These are phyloP conservation scores for Aporrectodea caliginosa DNA, from an alignment of 1,140 invertebrate species.

Conservation along the genomic window DNA sequence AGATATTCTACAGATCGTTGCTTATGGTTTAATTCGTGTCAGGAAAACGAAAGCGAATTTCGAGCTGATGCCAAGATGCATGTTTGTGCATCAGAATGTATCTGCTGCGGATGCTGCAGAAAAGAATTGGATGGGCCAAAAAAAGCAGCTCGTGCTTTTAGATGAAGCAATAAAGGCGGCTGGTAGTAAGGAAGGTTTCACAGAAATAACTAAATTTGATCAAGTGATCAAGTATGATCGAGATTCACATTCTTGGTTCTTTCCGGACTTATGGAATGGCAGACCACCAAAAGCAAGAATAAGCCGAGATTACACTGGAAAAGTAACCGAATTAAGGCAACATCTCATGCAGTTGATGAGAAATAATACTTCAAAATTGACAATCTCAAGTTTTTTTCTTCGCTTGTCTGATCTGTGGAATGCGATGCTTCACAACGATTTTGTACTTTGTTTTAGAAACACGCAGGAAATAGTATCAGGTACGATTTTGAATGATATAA, in stretches of 20 bases:
- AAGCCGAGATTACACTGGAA: slow-evolving; percentile 11
- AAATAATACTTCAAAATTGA: too few relatives aligned
- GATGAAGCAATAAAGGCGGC: slow-evolving; percentile 5
- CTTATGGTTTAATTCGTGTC: background rate
- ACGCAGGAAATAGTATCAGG: too few relatives aligned
- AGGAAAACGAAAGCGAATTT: background rate
- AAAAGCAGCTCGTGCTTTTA: background rate
- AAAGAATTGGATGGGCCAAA: background rate
- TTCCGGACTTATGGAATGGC: slow-evolving; percentile 13
- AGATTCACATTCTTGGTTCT: background rate
- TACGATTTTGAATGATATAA: too few relatives aligned
- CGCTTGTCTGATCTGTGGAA: too few relatives aligned
- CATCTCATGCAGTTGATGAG: too few relatives aligned
- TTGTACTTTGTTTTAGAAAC: too few relatives aligned
- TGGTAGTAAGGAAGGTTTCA: background rate
- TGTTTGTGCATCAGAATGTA: slow-evolving; percentile 21
- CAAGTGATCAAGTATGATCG: slow-evolving; percentile 10
- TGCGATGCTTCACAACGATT: too few relatives aligned
- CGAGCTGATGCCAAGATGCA: background rate
- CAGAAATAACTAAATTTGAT: slow-evolving; percentile 1
- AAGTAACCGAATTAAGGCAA: too few relatives aligned
- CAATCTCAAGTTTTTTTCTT: too few relatives aligned
- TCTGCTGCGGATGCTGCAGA: background rate
- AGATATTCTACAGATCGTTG: slow-evolving; percentile 24
- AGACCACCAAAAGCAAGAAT: slow-evolving; percentile 5